These are phyloP conservation scores for Neolamprologus ventralis DNA, from an alignment of 2,113 vertebrate species.

Conservation along the genomic window DNA sequence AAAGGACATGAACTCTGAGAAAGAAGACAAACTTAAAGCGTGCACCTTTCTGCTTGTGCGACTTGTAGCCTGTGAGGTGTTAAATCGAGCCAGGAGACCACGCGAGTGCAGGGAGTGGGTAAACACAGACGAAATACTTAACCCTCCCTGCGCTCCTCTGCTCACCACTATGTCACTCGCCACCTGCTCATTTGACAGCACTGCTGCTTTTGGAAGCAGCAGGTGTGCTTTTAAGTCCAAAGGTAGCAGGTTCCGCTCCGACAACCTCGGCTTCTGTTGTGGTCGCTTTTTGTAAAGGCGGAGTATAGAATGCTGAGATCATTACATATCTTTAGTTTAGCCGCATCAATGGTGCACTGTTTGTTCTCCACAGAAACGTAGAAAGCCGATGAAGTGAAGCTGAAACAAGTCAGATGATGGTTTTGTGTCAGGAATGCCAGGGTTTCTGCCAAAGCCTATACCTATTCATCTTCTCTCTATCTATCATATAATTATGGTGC, in stretches of 20 bases:
- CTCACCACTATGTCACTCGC: constrained; percentile 52
- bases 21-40: neutral
- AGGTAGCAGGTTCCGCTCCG: constrained; percentile 1
- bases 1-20: neutral
- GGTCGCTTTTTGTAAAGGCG: neutral
- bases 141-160: constrained; percentile 10
- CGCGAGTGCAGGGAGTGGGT: neutral
- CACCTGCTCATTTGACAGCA: constrained; percentile 63
- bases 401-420: constrained; percentile 21
- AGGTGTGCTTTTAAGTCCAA: constrained; percentile 47
- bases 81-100: neutral
- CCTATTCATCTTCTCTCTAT: constrained; percentile 10
- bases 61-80: constrained; percentile 1
- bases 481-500: constrained; percentile 45
- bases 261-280: neutral
- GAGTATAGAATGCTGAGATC: neutral
- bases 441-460: constrained; percentile 42
- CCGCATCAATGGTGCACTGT: neutral
- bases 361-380: neutral
- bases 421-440: constrained; percentile 39
- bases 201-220: constrained; percentile 31
- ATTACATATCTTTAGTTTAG: neutral
- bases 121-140: constrained; percentile 21
- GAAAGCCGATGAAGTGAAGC: constrained; percentile 19
- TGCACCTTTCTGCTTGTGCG: neutral